Base-by-base conservation (phyloP, 2,888 invertebrate species). In the Cantharis rufa region DNA sequence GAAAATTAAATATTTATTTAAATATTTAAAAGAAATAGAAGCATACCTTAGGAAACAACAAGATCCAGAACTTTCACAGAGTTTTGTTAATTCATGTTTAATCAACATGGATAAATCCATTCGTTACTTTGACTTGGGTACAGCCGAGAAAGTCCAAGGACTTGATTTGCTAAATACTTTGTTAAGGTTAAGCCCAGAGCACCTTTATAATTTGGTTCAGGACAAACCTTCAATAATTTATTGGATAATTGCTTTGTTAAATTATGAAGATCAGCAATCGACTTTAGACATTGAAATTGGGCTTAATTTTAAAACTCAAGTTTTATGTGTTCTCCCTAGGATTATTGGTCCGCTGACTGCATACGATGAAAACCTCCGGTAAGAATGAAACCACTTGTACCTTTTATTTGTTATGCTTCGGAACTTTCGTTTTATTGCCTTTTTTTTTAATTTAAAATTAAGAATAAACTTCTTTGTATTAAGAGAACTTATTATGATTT, bases 81-180 rank as follows among this genome's bases (percentile, higher is more conserved):
- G 66, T 15, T 71, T 83, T 11, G 74, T 80, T 2, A 69, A 78
- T 1, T 69, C 24, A 62, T 78, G 85, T 72, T 70, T 83, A 62
- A 62, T 69, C 9, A 80, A 81, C 18, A 86, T 86, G 86, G 63
- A 75, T 13, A 21, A 72, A 15, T 84, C 85, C 62, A 73, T 80
- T 21, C 62, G 69, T n/a, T 82, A 81, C 77, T 86, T 86, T 64
- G 79, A 82, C 21, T 72, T 70, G 15, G 74, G 62, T 10, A n/a
- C 15, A 16, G 77, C 77, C 11, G 74, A 76, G n/a, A 78, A 69
- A 28, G 24, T 78, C 15, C 48, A 76, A 28, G 85, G 85, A 27
- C 61, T 86, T 5, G 82, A 83, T 70, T 84, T 83, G 69, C 68
- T 85, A n/a, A 80, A 80, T 68, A 79, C 79, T 66, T 48, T 82